These are phyloP conservation scores for Tetragonisca angustula DNA, from an alignment of 2,888 invertebrate species.

Conservation along the genomic window DNA sequence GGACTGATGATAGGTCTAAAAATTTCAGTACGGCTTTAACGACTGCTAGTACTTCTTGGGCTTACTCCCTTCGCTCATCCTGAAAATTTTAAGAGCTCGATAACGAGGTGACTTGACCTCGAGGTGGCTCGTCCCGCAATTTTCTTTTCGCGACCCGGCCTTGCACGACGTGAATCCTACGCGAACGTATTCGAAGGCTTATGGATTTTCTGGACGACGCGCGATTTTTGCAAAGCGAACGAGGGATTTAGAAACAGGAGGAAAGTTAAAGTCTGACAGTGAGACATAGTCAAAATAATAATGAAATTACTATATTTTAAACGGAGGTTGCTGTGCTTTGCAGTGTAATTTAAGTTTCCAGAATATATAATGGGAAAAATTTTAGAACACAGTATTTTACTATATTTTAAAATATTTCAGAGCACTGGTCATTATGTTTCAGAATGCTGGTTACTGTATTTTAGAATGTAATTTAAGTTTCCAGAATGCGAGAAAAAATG, in stretches of 20 bases:
- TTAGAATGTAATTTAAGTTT: too few species aligned
- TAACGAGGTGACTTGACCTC: constrained; percentile 73
- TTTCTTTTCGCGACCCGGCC: constrained; percentile 30
- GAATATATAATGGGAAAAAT: too few species aligned
- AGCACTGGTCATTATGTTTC: too few species aligned
- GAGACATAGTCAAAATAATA: not conserved
- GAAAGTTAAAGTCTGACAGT: not conserved
- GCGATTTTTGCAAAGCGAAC: not conserved
- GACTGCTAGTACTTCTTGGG: constrained; percentile 63
- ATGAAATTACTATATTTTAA: too few species aligned
- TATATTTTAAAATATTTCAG: too few species aligned
- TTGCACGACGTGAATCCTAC: constrained; percentile 16
- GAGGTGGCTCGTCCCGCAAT: constrained; percentile 36
- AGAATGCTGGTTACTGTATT: too few species aligned
- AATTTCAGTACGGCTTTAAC: constrained; percentile 70
- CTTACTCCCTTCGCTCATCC: constrained; percentile 58
- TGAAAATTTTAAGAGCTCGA: constrained; percentile 78
- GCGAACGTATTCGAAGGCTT: constrained; percentile 20
- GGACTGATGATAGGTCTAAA: constrained; percentile 55
- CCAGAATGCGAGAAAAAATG: too few species aligned
- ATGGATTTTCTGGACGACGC: not conserved
- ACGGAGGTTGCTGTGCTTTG: too few species aligned
- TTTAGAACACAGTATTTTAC: too few species aligned
- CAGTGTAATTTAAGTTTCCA: too few species aligned
- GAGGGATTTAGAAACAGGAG: constrained; percentile 13